These are phyloP conservation scores for Pseudocheirus occidentalis DNA, from an alignment of 2,797 vertebrate genomes.

Conservation along the genomic window DNA sequence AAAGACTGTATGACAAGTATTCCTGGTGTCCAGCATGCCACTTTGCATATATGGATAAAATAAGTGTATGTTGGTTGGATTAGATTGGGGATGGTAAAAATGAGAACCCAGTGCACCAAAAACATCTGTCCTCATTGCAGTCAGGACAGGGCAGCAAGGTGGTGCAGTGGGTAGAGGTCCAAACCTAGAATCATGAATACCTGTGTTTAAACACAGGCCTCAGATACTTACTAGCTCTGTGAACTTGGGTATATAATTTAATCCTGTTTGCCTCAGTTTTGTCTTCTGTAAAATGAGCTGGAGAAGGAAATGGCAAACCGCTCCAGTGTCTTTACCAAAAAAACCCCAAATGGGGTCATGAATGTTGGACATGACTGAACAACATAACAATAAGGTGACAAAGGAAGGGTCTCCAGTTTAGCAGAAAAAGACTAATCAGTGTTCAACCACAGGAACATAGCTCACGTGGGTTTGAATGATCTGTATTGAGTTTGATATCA, in stretches of 20 bases:
- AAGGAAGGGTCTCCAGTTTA: not conserved
- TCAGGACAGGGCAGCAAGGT: not conserved
- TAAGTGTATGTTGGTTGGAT: not conserved
- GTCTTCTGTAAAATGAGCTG: not conserved
- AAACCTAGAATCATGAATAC: not conserved
- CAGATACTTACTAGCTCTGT: not conserved
- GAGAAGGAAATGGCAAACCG: not conserved
- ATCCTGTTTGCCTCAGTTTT: not conserved
- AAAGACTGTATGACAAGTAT: not conserved
- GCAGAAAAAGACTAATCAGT: not conserved
- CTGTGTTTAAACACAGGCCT: not conserved
- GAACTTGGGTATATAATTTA: not conserved
- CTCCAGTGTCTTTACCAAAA: not conserved
- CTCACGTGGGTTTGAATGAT: not conserved
- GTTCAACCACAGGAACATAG: not conserved
- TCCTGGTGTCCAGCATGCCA: not conserved
- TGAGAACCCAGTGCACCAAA: not conserved
- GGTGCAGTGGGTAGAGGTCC: not conserved
- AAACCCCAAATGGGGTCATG: not conserved
- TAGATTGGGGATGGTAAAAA: not conserved
- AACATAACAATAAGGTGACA: not conserved
- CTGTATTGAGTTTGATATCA: not conserved
- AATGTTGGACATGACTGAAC: not conserved
- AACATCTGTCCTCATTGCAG: not conserved
- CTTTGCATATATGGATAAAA: not conserved